Evolutionary conservation across 2,113 vertebrate genomes (phyloP).

Genomic region (Mystacornis crossleyi): DNA sequence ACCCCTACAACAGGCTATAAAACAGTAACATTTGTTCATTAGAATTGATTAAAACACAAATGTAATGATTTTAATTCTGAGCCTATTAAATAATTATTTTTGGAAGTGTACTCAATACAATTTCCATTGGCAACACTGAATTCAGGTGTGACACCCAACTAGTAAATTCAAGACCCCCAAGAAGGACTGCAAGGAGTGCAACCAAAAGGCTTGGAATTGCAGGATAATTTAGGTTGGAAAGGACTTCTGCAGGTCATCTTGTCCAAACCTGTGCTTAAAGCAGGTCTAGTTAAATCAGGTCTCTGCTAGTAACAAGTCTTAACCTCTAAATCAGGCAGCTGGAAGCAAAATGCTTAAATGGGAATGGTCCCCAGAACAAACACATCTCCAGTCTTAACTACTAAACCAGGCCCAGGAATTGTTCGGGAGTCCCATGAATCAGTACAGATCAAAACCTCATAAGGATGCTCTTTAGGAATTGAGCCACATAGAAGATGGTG

Average conservation of each 20-base stretch:
- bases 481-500: fast-evolving
- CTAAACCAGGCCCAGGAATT: neutral
- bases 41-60: neutral
- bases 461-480: neutral
- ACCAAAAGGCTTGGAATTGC: neutral
- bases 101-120: neutral
- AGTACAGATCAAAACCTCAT: fast-evolving
- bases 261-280: neutral
- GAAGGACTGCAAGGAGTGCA: neutral
- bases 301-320: neutral
- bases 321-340: neutral
- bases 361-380: neutral
- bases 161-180: neutral
- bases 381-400: neutral
- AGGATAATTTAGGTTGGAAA: neutral
- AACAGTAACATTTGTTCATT: neutral
- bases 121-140: neutral
- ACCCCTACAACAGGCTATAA: neutral
- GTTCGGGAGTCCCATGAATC: too few relatives aligned
- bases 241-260: neutral
- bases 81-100: neutral
- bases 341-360: neutral
- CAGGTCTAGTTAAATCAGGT: neutral
- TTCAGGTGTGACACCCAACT: neutral
- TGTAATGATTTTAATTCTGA: neutral